Base-by-base conservation (phyloP, 2,113 vertebrate genomes). In the Nycticryphes semicollaris region DNA sequence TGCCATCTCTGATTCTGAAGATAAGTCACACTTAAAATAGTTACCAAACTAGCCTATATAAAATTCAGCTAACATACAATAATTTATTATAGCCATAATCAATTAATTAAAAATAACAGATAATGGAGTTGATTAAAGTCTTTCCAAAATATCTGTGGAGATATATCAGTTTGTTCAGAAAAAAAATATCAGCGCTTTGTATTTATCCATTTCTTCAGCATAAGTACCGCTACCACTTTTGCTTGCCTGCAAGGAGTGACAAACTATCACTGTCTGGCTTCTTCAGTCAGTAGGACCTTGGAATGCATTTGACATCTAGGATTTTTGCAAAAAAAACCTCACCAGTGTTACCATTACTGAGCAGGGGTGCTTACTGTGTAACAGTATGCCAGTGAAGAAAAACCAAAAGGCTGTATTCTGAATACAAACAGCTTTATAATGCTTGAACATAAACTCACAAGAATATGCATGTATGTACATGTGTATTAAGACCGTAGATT, bases 251-350 rank as follows among this genome's bases (percentile, higher is more conserved):
- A 74, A 27, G 9, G 30, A 24, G 50, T 81, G 27, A 39, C 15
- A 80, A 62, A 63, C 4, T 72, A 18, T 41, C 28, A 56, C 17
- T 48, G 16, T 53, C 12, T 13, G 14, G 27, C 19, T 62, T 56
- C 30, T 66, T 48, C 45, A 15, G 14, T 48, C 64, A 37, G 7
- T 21, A 57, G 11, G 18, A 63, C 4, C 43, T 9, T 66, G 9
- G 39, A 53, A 57, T 14, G 5, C 4, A 3, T 66, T 89, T 57
- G 69, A n/a, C 0, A 24, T n/a, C 33, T 69, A 41, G 35, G 14
- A 28, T n/a, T 84, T 23, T 43, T 11, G 2, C 2, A 3, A 7
- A 3, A 53, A 43, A 48, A 53, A 8, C 14, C 60, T 0, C 14
- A 47, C 47, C 9, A 53, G 2, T 70, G 14, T n/a, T 39, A 45